Evolutionary conservation across 2,888 invertebrate genomes (phyloP).

Genomic region (Eristalinus sepulchralis): DNA sequence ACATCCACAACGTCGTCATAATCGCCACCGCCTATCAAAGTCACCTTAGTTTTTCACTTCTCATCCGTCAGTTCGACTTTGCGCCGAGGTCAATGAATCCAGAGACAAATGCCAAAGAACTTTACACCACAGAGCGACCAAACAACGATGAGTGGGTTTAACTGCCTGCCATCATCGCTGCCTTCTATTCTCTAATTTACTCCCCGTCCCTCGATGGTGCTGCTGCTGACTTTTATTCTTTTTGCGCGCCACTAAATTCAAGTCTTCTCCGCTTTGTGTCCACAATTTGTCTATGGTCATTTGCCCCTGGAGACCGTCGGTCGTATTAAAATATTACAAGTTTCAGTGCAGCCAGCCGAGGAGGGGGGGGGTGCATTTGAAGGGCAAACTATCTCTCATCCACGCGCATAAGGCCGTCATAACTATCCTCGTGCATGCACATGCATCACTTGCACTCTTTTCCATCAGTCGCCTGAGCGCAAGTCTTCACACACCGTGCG

Average conservation of each 20-base stretch:
- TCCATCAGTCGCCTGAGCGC: constrained; percentile 19
- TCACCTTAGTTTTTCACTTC: constrained; percentile 31
- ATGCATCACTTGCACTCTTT: constrained; percentile 70
- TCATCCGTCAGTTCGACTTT: constrained; percentile 16
- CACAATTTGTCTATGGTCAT: constrained; percentile 54
- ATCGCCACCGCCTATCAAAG: constrained; percentile 49
- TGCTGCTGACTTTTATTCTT: constrained; percentile 23
- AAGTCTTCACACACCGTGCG: background rate
- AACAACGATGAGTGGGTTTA: constrained; percentile 46
- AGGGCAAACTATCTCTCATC: constrained; percentile 42
- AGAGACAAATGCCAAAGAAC: constrained; percentile 33
- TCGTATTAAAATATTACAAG: constrained; percentile 32
- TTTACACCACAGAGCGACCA: constrained; percentile 31
- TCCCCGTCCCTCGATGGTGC: background rate
- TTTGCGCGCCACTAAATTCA: constrained; percentile 31
- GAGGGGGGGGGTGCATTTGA: constrained; percentile 28
- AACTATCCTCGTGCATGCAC: constrained; percentile 19
- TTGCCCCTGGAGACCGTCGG: constrained; percentile 34
- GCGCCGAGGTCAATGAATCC: constrained; percentile 58
- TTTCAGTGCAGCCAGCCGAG: background rate
- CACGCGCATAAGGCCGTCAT: constrained; percentile 38
- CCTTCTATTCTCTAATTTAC: constrained; percentile 45
- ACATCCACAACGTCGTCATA: constrained; percentile 38
- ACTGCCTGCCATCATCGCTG: constrained; percentile 36
- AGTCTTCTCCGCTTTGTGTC: constrained; percentile 32